These are phyloP conservation scores for Noctua pronuba DNA, from an alignment of 2,888 invertebrate species.

Conservation along the genomic window DNA sequence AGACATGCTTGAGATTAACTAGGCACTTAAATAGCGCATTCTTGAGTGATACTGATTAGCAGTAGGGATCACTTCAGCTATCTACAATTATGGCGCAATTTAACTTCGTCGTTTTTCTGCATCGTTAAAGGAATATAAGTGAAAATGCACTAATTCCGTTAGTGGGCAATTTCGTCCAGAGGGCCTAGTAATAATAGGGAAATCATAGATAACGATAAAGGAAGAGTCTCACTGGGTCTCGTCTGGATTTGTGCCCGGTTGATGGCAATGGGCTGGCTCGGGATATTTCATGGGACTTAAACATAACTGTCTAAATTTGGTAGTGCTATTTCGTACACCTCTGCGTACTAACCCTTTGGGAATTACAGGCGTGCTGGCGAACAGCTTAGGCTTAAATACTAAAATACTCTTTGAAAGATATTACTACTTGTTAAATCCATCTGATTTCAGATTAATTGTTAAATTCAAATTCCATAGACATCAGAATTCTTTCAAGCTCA, in stretches of 20 bases:
- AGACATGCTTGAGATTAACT: conserved; percentile 3
- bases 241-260: no score
- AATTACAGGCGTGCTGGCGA: no score
- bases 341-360: no score
- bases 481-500: not conserved
- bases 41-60: conserved; percentile 1
- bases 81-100: conserved; percentile 6
- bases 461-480: not conserved
- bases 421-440: not conserved
- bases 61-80: not conserved
- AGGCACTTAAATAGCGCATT: conserved; percentile 13
- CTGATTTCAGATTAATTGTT: not conserved
- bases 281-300: no score
- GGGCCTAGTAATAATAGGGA: no score
- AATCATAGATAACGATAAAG: not conserved
- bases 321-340: no score
- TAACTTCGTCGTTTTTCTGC: not conserved
- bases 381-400: no score
- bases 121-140: not conserved
- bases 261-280: no score
- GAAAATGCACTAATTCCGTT: no score
- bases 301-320: no score
- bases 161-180: not conserved
- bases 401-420: not conserved
- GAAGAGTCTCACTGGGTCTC: not conserved